Evolutionary conservation across 2,888 invertebrate species (phyloP).

Genomic region (Dynastes maya): DNA sequence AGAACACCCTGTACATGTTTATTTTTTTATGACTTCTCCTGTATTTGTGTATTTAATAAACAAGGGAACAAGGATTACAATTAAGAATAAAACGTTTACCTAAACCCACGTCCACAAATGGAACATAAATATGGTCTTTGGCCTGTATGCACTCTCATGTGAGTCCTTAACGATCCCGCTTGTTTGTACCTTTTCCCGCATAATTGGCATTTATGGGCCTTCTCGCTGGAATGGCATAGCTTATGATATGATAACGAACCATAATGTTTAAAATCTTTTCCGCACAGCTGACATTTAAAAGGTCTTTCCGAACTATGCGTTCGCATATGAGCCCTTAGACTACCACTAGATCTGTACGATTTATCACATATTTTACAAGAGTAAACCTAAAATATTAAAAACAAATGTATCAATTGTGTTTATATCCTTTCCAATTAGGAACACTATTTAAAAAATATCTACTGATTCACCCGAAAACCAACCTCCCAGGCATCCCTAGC

Average conservation of each 20-base stretch:
- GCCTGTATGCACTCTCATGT: slow-evolving; percentile 66
- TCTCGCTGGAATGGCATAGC: slow-evolving; percentile 64
- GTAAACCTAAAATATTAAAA: slow-evolving; percentile 51
- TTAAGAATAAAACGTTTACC: slow-evolving; percentile 50
- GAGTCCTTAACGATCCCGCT: slow-evolving; percentile 65
- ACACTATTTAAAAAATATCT: too few relatives aligned
- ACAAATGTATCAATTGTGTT: too few relatives aligned
- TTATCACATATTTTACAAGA: slow-evolving; percentile 57
- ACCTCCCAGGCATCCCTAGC: too few relatives aligned
- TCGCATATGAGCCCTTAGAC: slow-evolving; percentile 64
- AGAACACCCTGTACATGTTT: too few relatives aligned
- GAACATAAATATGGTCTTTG: slow-evolving; percentile 63
- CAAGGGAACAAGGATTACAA: too few relatives aligned
- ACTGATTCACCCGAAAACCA: too few relatives aligned
- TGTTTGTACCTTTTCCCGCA: slow-evolving; percentile 66
- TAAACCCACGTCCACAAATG: slow-evolving; percentile 62
- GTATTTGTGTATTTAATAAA: too few relatives aligned
- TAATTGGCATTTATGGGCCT: slow-evolving; percentile 64
- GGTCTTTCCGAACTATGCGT: slow-evolving; percentile 66
- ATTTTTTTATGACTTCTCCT: too few relatives aligned
- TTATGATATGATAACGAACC: slow-evolving; percentile 64
- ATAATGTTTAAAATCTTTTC: slow-evolving; percentile 65
- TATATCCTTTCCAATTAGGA: too few relatives aligned
- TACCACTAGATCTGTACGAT: slow-evolving; percentile 59
- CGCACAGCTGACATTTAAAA: slow-evolving; percentile 65